Base-by-base conservation (phyloP, 2,797 vertebrate species). In the Malurus splendens region DNA sequence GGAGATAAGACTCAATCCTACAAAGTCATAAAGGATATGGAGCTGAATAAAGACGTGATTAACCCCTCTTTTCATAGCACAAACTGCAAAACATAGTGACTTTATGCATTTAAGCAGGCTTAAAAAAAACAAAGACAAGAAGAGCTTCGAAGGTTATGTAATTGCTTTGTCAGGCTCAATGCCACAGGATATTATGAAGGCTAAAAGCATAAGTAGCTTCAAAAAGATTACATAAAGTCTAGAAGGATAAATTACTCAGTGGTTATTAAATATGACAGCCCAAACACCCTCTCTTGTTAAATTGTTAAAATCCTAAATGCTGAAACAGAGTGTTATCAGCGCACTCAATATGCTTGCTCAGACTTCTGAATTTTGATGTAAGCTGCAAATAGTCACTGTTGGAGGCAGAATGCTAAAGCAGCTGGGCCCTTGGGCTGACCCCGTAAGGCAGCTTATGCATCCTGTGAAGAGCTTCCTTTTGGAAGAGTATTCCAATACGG, bases 201-300 rank as follows among this genome's bases (percentile, higher is more conserved):
- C 68, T 89, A 85, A 80, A 87, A 64, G 67, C 2, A 0, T 85
- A 91, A 60, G 48, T 54, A 74, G 65, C 57, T 87, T 92, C 75
- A 89, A 61, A 82, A 79, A 60, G 36, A 89, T 93, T 57, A 88
- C 75, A 79, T 80, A 11, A 77, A 57, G 13, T 74, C 87, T 74
- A 71, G 61, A 80, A 84, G 52, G 38, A 85, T 74, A 64, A 90
- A 82, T 77, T 73, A 55, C 41, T 80, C 44, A 33, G 61, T 8
- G 7, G 18, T 89, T 84, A 92, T 71, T 91, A 87, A 93, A 91
- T 9, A 22, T 68, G 68, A 80, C 82, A 93, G 25, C 17, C 60
- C 11, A 4, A 54, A 82, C 30, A 72, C n/a, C 8, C 52, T 42
- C 56, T 62, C n/a, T 42, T 48, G 67, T 30, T 36, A 36, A 36